Base-by-base conservation (phyloP, 1,140 invertebrate species). In the Teleogryllus occipitalis region DNA sequence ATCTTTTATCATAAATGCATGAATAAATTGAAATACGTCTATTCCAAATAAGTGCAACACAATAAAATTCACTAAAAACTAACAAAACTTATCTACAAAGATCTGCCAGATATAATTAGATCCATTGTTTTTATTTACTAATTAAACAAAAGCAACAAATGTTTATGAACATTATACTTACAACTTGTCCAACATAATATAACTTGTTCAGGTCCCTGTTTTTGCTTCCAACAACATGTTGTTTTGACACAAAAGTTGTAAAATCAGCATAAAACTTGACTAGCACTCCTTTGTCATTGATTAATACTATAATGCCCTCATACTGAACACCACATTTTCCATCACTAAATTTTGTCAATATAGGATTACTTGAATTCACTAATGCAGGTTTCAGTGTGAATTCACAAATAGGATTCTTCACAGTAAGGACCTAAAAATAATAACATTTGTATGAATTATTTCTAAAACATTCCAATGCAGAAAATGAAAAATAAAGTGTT, bases 381-480 rank as follows among this genome's bases (percentile, higher is more conserved):
- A 80, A 74, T 21, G 54, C 39, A 47, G 75, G 79, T 22, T 80
- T 80, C n/a, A 80, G 75, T 72, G 79, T 80, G 12, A 80, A 46
- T 39, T 48, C n/a, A 15, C 77, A 15, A 72, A 72, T 80, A 18
- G 47, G 48, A 15, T 73, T 76, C 47, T 80, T 27, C 15, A 49
- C 75, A 15, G 22, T 8, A 8, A 78, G 75, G 10, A 80, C 75
- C 65, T 80, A 54, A n/a, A 54, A n/a, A 78, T n/a, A 78, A 12
- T 49, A 39, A 78, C 27, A 39, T 39, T 39, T 1, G 27, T 5
- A 39, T 39, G 1, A 39, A 39, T 39, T 39, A 39, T 5, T 39
- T 39, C 27, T 5, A 39, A 39, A 39, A 39, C 27, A 39, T 39
- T 39, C 27, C 27, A 39, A 39, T 39, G 27, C 5, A 39, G 27